Evolutionary conservation across 2,888 invertebrate genomes (phyloP), one percentile per base, ranked within the genome.

Genomic region (Ormyrus thymus): DNA sequence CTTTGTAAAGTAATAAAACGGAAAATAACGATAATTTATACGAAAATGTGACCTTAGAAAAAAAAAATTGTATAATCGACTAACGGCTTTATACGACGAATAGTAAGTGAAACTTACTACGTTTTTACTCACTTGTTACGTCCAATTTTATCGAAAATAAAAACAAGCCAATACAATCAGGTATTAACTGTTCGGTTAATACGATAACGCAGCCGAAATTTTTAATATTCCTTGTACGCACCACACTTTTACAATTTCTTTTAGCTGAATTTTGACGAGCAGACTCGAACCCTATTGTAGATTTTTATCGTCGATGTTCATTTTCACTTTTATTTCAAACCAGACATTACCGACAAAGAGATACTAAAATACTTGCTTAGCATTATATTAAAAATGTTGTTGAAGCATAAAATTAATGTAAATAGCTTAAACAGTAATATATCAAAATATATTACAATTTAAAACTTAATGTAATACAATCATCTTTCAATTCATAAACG

Each of bases 61-160:
- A 53, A 53, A 66, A 43, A 66, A 66, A 29, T 66, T 61, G 29
- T 69, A 56, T 70, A 70, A 50, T 29, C 29, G 59, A 59, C 61
- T 51, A 61, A 72, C 53, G 53, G n/a, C 43, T 53, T 61, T 72
- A 72, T 46, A 43, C 29, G 53, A 71, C 9, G 11, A 72, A 53
- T 45, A 73, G 73, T 64, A 73, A 73, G 73, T 73, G 64, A 45
- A 56, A 73, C 73, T 73, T 73, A 56, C 73, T 73, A 9, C 48
- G 45, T 46, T 72, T 53, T 72, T 53, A 53, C 29, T 62, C 62
- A 64, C 64, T 56, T 56, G 64, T 73, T 73, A 73, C 7, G 50
- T 73, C 48, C 56, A 65, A 73, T 73, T 56, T 65, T 73, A 73
- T 73, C 62, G 13, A 73, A 73, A 56, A 64, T 73, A 64, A 73